phyloP scores from a whole-genome alignment of 2,113 vertebrate genomes.

The Tupaia chinensis region DNA sequence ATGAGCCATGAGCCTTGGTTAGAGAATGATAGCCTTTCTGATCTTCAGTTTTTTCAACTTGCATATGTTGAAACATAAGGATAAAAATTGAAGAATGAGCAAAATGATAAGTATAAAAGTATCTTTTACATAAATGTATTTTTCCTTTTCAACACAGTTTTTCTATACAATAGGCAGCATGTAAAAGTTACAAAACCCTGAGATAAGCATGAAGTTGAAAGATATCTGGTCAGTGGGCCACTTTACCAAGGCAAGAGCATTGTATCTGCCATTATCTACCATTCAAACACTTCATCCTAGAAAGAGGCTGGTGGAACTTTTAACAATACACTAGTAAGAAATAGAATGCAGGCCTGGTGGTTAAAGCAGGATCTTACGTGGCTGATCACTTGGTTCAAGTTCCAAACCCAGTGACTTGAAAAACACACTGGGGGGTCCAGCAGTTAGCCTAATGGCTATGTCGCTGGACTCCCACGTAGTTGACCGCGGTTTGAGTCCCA shows the following conservation, averaged over 20 bases:
- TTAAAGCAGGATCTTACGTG: too few species aligned
- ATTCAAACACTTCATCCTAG: neutral
- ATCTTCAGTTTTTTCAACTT: neutral
- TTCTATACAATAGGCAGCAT: neutral
- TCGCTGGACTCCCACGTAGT: too few species aligned
- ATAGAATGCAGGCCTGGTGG: neutral
- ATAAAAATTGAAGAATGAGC: neutral
- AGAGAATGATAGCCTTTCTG: neutral
- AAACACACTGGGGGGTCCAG: too few species aligned
- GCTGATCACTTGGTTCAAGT: too few species aligned
- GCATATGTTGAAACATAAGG: neutral
- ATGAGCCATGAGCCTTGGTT: neutral
- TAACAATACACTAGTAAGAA: neutral
- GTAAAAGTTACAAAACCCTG: neutral
- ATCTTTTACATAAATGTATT: neutral
- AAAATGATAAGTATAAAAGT: neutral
- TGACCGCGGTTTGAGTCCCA: too few species aligned
- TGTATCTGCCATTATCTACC: neutral
- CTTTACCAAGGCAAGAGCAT: neutral
- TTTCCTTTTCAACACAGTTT: conserved; percentile 7
- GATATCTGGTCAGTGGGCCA: neutral
- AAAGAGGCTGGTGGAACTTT: neutral
- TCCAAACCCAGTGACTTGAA: too few species aligned
- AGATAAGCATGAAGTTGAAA: neutral
- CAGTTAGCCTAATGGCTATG: too few species aligned